Conservation (phyloP, 2,113 vertebrate genomes). For the Chaetorhynchus papuensis region DNA sequence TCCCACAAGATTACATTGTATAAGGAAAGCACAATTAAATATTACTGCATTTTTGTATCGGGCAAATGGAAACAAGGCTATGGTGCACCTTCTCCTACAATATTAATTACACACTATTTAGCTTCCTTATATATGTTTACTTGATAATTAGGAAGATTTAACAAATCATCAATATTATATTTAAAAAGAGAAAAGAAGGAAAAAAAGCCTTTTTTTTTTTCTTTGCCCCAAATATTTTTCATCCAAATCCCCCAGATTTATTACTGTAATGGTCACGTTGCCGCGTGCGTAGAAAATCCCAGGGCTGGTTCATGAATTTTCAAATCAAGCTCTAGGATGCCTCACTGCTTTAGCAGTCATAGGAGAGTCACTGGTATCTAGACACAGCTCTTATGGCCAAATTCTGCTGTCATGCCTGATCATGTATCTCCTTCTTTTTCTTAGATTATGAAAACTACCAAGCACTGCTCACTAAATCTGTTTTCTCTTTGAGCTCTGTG, state of each 20-base stretch:
- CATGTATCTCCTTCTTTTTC: neutral
- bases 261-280: neutral
- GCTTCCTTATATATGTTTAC: slow-evolving; percentile 60
- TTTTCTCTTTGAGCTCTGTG: neutral
- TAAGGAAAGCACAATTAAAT: slow-evolving; percentile 9
- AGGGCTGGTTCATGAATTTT: neutral
- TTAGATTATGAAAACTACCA: neutral
- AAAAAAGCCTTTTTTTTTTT: neutral
- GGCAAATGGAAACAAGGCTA: neutral
- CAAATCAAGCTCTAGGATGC: neutral
- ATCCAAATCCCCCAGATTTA: neutral
- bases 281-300: neutral
- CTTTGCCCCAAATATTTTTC: neutral
- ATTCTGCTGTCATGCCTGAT: neutral
- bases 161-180: slow-evolving; percentile 59
- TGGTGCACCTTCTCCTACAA: slow-evolving; percentile 11
- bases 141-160: slow-evolving; percentile 53
- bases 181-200: slow-evolving; percentile 27
- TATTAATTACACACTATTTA: slow-evolving; percentile 63
- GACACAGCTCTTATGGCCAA: neutral
- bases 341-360: neutral
- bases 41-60: slow-evolving; percentile 30
- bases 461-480: neutral
- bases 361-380: neutral
- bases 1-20: slow-evolving; percentile 7